Evolutionary conservation across 2,797 vertebrate genomes (phyloP), one percentile per base, ranked within the genome.

Genomic region (Salarias fasciatus): DNA sequence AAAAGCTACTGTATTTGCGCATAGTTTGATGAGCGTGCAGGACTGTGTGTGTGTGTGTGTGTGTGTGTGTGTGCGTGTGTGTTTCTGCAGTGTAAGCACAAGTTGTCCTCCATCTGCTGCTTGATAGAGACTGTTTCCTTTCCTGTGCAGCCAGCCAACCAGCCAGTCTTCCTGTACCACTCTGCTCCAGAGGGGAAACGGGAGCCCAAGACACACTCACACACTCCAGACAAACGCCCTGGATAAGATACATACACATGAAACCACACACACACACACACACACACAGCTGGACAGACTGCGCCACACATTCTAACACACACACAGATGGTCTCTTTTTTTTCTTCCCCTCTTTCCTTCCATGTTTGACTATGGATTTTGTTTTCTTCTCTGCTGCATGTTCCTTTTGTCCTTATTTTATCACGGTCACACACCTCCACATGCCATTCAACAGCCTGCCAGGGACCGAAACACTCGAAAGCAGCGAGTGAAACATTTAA

Each of bases 41-140:
- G 47, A 12, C 37, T 11, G 31, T 35, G 53, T 60, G 42, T n/a
- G 42, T 53, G 59, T 4, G 36, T 30, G 41, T 62, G 48, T 11
- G 11, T 65, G 63, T 14, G 6, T 63, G 62, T 56, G 41, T 57
- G 28, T 42, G 36, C 62, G 54, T 69, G 75, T 63, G 53, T 63
- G 64, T 85, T 89, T 87, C 56, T 91, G 88, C 90, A 79, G 64
- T 72, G 86, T 88, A 89, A 90, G 89, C 90, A 89, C 89, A 92
- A 77, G 90, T 84, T 88, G 89, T 89, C 86, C 86, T 82, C 90
- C 91, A 91, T 91, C 92, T 93, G 91, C 82, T 77, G 82, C 77
- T 87, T 85, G 88, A 91, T 84, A 84, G 79, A 82, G 82, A 79
- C 86, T 9, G 79, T 81, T 93, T 92, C 91, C 90, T 91, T 90